Percentiles rank a stretch among this genome's conserved stretches.
phyloP scores from a whole-genome alignment of 2,888 invertebrate genomes.

The Ecliptopera silaceata region DNA sequence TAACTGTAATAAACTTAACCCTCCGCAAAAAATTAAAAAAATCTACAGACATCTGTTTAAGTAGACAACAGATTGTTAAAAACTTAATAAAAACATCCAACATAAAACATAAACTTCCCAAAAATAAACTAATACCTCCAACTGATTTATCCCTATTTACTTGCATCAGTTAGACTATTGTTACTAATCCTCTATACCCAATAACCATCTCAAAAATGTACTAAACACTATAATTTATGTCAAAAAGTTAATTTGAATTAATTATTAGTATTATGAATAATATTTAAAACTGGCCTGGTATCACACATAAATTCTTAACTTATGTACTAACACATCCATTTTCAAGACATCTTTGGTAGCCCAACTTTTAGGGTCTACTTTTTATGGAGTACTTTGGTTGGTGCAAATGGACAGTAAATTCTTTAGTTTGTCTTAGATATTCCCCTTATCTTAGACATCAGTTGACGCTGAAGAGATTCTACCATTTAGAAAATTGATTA shows the following conservation, averaged over 20 bases:
- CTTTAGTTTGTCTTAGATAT: neutral
- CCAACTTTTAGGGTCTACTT: neutral
- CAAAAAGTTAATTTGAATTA: slow-evolving; percentile 8
- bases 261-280: slow-evolving; percentile 11
- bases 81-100: no score
- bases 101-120: no score
- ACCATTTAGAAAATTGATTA: slow-evolving; percentile 90
- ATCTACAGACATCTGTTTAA: neutral
- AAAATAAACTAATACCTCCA: no score
- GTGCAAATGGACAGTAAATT: neutral
- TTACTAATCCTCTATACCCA: slow-evolving; percentile 4
- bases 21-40: slow-evolving; percentile 16
- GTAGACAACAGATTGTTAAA: neutral
- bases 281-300: slow-evolving; percentile 5
- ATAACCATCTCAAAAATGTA: slow-evolving; percentile 5
- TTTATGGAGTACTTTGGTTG: neutral
- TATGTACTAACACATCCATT: neutral
- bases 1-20: slow-evolving; percentile 15
- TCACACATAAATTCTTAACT: slow-evolving; percentile 13
- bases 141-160: neutral
- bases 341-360: neutral
- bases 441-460: slow-evolving; percentile 9
- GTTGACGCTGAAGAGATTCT: slow-evolving; percentile 50
- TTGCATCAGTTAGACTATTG: slow-evolving; percentile 3
- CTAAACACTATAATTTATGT: slow-evolving; percentile 4